Evolutionary conservation across 2,888 invertebrate genomes (phyloP).

Genomic region (Harmothoe impar): DNA sequence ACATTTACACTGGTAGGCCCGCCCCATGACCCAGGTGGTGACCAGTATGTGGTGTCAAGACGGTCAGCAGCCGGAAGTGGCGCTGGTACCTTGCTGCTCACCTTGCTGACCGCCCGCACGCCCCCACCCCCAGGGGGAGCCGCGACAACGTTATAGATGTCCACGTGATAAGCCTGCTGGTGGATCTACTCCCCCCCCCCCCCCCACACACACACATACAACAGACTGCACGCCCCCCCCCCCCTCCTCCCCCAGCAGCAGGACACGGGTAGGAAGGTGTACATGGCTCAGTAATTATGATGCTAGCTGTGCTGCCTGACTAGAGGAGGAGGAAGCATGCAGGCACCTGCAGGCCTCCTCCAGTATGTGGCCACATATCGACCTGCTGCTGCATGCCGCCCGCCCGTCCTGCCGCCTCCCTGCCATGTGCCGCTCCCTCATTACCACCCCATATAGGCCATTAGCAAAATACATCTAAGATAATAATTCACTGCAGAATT

Average conservation of each 20-base stretch:
- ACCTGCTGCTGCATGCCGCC: neutral
- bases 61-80: too few relatives aligned
- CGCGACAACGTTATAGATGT: slow-evolving; percentile 42
- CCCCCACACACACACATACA: neutral
- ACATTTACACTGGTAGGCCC: too few relatives aligned
- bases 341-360: neutral
- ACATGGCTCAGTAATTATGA: slow-evolving; percentile 14
- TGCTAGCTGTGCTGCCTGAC: neutral
- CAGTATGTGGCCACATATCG: neutral
- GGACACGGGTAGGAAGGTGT: neutral
- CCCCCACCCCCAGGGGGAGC: too few relatives aligned
- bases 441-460: neutral
- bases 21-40: too few relatives aligned
- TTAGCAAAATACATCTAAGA: too few relatives aligned
- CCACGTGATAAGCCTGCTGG: slow-evolving; percentile 35
- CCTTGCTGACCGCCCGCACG: too few relatives aligned
- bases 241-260: neutral
- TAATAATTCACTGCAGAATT: too few relatives aligned
- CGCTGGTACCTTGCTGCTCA: too few relatives aligned
- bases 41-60: too few relatives aligned
- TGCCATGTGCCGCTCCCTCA: neutral
- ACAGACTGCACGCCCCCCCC: neutral
- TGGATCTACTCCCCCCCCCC: neutral
- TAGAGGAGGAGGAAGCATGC: neutral
- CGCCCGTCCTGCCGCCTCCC: slow-evolving; percentile 21